Percentiles rank a stretch among this genome's conserved stretches.
Conservation (phyloP, 2,888 invertebrate species). For the Palloptera scutellata region DNA sequence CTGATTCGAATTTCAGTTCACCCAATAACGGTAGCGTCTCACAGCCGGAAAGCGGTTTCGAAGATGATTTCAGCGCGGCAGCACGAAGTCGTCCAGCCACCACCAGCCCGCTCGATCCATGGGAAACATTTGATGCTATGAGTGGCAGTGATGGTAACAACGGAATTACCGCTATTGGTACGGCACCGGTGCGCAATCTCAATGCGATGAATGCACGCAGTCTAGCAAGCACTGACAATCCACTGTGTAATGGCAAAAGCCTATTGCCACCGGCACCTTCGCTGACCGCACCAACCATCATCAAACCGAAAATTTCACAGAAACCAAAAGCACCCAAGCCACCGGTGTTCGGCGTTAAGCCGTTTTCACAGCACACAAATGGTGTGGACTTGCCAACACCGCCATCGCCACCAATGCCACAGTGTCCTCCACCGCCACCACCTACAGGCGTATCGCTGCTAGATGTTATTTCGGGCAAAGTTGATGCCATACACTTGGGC, state of each 20-base stretch:
- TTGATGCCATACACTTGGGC: slow-evolving; percentile 54
- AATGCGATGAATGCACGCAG: slow-evolving; percentile 43
- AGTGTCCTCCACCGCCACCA: slow-evolving; percentile 77
- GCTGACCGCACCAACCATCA: slow-evolving; percentile 77
- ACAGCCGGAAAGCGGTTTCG: slow-evolving; percentile 81
- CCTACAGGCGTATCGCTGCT: slow-evolving; percentile 65
- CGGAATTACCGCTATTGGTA: slow-evolving; percentile 54
- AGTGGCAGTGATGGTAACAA: slow-evolving; percentile 46
- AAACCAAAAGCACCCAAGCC: slow-evolving; percentile 60
- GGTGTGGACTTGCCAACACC: slow-evolving; percentile 52
- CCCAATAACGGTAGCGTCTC: slow-evolving; percentile 70
- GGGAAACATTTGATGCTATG: slow-evolving; percentile 60
- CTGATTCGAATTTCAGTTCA: slow-evolving; percentile 73
- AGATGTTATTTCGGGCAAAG: slow-evolving; percentile 60
- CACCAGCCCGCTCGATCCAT: slow-evolving; percentile 61
- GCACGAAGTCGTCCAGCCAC: slow-evolving; percentile 65
- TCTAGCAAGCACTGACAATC: slow-evolving; percentile 69
- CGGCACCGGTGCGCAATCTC: slow-evolving; percentile 59
- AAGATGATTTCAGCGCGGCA: slow-evolving; percentile 73
- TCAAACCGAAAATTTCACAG: slow-evolving; percentile 66
- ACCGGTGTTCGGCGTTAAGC: slow-evolving; percentile 46
- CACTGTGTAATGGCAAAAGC: slow-evolving; percentile 66
- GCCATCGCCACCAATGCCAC: slow-evolving; percentile 80
- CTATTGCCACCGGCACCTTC: slow-evolving; percentile 63
- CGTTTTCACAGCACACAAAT: slow-evolving; percentile 48